Evolutionary conservation across 2,113 vertebrate genomes (phyloP).

Genomic region (Syngnathus floridae): DNA sequence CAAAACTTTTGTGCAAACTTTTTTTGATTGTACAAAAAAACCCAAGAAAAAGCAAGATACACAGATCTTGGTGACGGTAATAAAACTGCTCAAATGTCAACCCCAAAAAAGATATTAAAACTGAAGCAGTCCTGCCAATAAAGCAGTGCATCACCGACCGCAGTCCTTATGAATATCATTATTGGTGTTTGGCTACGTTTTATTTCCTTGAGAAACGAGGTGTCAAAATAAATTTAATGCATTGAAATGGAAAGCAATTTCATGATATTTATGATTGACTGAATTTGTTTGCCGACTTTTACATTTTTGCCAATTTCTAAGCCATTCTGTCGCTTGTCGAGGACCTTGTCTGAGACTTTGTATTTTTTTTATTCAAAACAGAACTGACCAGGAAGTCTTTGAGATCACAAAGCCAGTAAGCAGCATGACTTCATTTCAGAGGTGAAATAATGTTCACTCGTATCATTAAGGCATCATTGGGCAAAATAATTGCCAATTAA

Average conservation of each 20-base stretch:
- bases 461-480: neutral
- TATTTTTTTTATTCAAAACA: neutral
- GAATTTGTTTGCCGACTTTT: constrained; percentile 31
- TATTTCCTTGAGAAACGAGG: constrained; percentile 37
- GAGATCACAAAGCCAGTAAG: neutral
- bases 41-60: neutral
- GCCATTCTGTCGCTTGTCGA: constrained; percentile 1
- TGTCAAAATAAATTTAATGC: constrained; percentile 45
- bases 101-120: constrained; percentile 7
- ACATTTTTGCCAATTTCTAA: constrained; percentile 56
- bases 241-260: constrained; percentile 50
- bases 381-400: neutral
- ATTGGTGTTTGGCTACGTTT: constrained; percentile 35
- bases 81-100: constrained; percentile 3
- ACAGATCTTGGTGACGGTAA: neutral
- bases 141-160: constrained; percentile 2
- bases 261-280: constrained; percentile 51
- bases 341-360: neutral
- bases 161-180: constrained; percentile 33
- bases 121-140: constrained; percentile 1
- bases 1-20: neutral
- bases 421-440: constrained; percentile 14
- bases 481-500: neutral
- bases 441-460: constrained; percentile 1
- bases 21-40: neutral